Conservation (phyloP, 2,888 invertebrate genomes). For the Celastrina argiolus region DNA sequence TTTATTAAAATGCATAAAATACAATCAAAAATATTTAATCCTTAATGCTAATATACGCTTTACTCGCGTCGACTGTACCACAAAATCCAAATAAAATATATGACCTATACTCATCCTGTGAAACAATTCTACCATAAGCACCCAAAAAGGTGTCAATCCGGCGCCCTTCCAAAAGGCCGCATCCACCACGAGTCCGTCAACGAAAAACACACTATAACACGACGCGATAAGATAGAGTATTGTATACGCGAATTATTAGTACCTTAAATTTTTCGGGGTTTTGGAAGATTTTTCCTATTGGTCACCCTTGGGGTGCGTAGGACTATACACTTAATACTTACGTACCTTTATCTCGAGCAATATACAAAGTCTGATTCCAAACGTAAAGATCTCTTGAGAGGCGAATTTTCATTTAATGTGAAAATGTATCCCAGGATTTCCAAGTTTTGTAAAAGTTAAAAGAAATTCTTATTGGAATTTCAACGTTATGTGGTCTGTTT, state of each 20-base stretch:
- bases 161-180: slow-evolving; percentile 37
- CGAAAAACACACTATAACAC: background rate
- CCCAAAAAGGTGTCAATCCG: slow-evolving; percentile 73
- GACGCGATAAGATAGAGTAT: background rate
- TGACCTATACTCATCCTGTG: slow-evolving; percentile 11
- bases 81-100: slow-evolving; percentile 19
- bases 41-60: background rate
- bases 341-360: slow-evolving; percentile 41
- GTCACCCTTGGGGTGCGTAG: slow-evolving; percentile 60
- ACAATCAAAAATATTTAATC: too few species aligned
- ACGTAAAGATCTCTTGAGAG: slow-evolving; percentile 47
- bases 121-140: slow-evolving; percentile 60
- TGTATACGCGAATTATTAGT: background rate
- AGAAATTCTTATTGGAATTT: background rate
- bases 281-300: slow-evolving; percentile 64
- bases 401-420: slow-evolving; percentile 4
- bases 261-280: slow-evolving; percentile 40
- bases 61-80: background rate
- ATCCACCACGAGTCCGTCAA: slow-evolving; percentile 19
- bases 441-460: background rate
- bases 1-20: background rate
- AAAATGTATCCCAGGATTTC: background rate
- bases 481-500: background rate
- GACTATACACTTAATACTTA: slow-evolving; percentile 35
- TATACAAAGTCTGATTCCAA: slow-evolving; percentile 14